These are phyloP conservation scores for Sebastes goodei DNA, from an alignment of 2,797 vertebrate genomes.

Conservation along the genomic window DNA sequence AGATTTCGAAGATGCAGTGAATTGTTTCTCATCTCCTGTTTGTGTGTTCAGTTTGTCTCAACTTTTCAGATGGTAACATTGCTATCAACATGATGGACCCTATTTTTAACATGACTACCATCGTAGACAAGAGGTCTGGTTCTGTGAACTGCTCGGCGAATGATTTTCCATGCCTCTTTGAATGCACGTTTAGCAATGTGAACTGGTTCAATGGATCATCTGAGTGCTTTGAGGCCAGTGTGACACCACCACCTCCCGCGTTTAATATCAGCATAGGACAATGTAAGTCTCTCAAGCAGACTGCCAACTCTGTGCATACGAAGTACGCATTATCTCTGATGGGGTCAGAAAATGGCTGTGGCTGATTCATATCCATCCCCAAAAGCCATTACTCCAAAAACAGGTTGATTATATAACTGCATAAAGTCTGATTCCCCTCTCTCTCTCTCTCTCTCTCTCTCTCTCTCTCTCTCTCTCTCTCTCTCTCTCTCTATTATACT, in stretches of 20 bases:
- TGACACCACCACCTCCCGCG: accelerated
- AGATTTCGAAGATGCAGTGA: neutral
- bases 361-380: neutral
- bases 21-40: neutral
- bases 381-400: neutral
- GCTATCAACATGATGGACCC: accelerated
- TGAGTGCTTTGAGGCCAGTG: accelerated
- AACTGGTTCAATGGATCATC: neutral
- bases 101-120: accelerated
- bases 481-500: neutral
- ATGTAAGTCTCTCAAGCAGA: conserved; percentile 17
- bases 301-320: neutral
- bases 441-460: no score
- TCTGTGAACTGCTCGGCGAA: accelerated
- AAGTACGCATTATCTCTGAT: neutral
- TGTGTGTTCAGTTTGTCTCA: conserved; percentile 38
- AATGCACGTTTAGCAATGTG: accelerated
- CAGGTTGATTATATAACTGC: neutral
- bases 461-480: no score
- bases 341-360: neutral
- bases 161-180: accelerated
- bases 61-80: neutral
- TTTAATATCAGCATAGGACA: accelerated
- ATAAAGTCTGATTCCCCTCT: neutral
- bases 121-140: accelerated